Conservation (phyloP, 2,797 vertebrate genomes). For the Hyperoplus immaculatus region DNA sequence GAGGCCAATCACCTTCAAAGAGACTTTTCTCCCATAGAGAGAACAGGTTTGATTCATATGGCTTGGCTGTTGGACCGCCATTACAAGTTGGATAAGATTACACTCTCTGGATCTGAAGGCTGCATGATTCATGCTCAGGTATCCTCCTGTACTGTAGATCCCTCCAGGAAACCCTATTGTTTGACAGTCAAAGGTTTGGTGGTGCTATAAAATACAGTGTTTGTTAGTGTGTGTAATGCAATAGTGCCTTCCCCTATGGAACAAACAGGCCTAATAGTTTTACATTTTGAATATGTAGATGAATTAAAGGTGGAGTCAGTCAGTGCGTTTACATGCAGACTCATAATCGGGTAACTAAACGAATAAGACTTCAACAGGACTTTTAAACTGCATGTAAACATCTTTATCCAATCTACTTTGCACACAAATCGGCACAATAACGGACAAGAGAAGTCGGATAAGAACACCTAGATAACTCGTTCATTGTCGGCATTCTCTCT, state of each 20-base stretch:
- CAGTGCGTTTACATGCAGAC: no score
- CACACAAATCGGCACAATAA: no score
- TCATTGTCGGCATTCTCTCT: no score
- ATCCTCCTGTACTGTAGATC: neutral
- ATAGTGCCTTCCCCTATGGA: neutral
- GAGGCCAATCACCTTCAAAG: constrained; percentile 19
- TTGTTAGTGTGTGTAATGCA: neutral
- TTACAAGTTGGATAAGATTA: neutral
- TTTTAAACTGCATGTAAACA: no score
- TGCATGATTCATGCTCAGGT: constrained; percentile 1
- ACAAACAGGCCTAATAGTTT: neutral
- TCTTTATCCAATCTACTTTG: no score
- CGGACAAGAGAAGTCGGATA: no score
- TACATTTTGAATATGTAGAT: neutral
- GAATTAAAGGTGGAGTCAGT: no score
- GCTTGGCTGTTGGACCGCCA: neutral
- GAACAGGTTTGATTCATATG: constrained; percentile 30
- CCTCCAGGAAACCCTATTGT: constrained; percentile 2
- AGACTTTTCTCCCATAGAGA: neutral
- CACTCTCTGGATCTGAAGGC: constrained; percentile 15
- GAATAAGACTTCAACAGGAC: no score
- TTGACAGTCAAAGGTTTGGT: neutral
- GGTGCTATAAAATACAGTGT: constrained; percentile 2
- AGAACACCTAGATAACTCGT: no score
- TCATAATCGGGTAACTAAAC: no score